phyloP scores from a whole-genome alignment of 1,140 invertebrate genomes.

The Phymastichus coffea region DNA sequence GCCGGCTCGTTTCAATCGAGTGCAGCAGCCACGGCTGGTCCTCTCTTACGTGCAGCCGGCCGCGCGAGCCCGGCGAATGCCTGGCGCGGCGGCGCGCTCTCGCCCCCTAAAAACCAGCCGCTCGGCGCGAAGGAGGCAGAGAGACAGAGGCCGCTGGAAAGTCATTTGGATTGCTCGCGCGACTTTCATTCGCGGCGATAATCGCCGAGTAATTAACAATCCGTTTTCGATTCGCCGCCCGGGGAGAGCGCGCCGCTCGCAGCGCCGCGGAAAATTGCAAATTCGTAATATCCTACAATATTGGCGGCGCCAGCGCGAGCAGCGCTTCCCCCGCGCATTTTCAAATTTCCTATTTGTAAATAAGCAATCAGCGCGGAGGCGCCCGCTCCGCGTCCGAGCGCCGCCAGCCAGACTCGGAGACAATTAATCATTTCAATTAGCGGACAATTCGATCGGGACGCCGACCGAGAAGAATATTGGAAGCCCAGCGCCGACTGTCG shows the following conservation, averaged over 20 bases:
- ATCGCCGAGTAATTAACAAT: conserved; percentile 59
- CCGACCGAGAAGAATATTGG: conserved; percentile 54
- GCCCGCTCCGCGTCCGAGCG: conserved; percentile 19
- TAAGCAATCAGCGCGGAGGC: conserved; percentile 51
- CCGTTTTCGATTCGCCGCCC: conserved; percentile 54
- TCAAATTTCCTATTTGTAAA: conserved; percentile 60
- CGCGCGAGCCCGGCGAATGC: no score
- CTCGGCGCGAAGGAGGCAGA: conserved; percentile 8
- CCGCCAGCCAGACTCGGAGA: conserved; percentile 39
- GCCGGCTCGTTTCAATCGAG: conserved; percentile 33
- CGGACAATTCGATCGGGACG: conserved; percentile 55
- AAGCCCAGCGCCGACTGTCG: conserved; percentile 45
- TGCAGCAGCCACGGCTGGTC: background rate
- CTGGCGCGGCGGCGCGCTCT: background rate
- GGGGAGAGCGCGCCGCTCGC: no score
- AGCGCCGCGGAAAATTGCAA: conserved; percentile 59
- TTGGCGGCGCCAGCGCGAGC: conserved; percentile 35
- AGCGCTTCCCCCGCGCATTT: conserved; percentile 48
- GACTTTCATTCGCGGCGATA: conserved; percentile 52
- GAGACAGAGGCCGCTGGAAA: conserved; percentile 30
- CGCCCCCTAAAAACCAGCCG: background rate
- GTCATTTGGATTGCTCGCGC: conserved; percentile 50
- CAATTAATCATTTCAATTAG: conserved; percentile 60
- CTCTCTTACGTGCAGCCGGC: background rate
- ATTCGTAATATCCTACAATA: conserved; percentile 60